Percentiles rank a stretch among this genome's conserved stretches.
These are phyloP conservation scores for Aphelenchoides besseyi DNA, from an alignment of 1,140 invertebrate genomes.

Conservation along the genomic window DNA sequence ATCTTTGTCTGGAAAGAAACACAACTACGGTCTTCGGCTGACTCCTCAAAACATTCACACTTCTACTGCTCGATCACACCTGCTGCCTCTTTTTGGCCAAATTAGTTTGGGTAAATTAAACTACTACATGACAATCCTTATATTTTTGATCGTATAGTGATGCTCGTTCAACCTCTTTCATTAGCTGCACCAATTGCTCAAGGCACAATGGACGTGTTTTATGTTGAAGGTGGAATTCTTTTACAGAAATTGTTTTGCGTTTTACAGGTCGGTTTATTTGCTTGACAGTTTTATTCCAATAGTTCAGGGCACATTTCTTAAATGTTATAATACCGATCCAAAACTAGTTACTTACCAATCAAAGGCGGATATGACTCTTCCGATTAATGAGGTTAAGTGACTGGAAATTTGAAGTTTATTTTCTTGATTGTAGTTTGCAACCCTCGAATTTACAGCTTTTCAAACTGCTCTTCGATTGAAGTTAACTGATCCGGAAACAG, in stretches of 20 bases:
- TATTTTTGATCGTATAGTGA: constrained; percentile 5
- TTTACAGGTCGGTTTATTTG: constrained; percentile 12
- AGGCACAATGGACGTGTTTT: constrained; percentile 36
- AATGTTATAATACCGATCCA: constrained; percentile 28
- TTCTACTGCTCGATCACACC: constrained; percentile 17
- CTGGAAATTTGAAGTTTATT: too few species aligned
- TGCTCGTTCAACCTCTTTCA: constrained; percentile 33
- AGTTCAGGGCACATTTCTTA: constrained; percentile 25
- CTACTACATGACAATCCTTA: background rate
- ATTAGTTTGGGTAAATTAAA: constrained; percentile 23
- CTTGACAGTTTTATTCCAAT: background rate
- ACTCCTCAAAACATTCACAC: constrained; percentile 21
- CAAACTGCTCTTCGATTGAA: constrained; percentile 35
- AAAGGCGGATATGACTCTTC: constrained; percentile 28
- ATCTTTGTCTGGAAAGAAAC: constrained; percentile 30
- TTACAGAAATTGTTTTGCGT: constrained; percentile 33
- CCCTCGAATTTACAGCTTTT: constrained; percentile 29
- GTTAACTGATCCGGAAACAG: constrained; percentile 12
- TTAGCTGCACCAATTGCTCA: constrained; percentile 24
- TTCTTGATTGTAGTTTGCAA: constrained; percentile 21
- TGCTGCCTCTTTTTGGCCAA: constrained; percentile 35
- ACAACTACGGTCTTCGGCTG: constrained; percentile 31
- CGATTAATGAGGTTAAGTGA: constrained; percentile 39
- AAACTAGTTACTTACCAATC: constrained; percentile 10
- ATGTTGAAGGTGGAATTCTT: constrained; percentile 35